phyloP scores from a whole-genome alignment of 2,797 vertebrate species.

The Typhlichthys subterraneus region DNA sequence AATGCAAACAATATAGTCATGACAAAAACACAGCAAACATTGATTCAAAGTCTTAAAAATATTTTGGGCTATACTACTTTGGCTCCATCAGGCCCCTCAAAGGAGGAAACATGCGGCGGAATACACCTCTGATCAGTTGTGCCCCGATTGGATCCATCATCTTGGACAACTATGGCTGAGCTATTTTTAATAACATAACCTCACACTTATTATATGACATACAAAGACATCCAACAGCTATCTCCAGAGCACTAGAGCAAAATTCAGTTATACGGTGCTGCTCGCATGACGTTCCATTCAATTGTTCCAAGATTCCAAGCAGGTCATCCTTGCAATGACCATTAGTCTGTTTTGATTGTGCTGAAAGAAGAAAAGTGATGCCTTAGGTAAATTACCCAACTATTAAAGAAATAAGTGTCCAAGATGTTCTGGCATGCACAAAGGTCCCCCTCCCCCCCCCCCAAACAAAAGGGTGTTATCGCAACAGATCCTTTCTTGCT shows the following conservation, averaged over 20 bases:
- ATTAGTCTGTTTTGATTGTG: conserved; percentile 33
- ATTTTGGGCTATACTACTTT: conserved; percentile 51
- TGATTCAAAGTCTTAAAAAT: conserved; percentile 27
- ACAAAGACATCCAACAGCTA: conserved; percentile 60
- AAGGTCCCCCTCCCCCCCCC: conserved; percentile 18
- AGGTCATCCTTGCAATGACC: conserved; percentile 21
- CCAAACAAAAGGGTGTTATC: conserved; percentile 35
- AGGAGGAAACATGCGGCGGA: conserved; percentile 41
- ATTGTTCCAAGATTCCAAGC: conserved; percentile 14
- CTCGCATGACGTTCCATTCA: conserved; percentile 31
- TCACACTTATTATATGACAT: conserved; percentile 55
- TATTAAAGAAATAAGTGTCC: conserved; percentile 38
- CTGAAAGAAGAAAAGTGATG: conserved; percentile 19
- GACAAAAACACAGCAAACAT: conserved; percentile 39
- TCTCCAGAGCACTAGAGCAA: conserved; percentile 55
- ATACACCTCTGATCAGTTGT: conserved; percentile 42
- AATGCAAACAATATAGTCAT: conserved; percentile 38
- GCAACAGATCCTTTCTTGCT: conserved; percentile 28
- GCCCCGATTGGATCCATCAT: conserved; percentile 28
- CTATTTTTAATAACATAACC: conserved; percentile 53
- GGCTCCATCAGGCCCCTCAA: conserved; percentile 47
- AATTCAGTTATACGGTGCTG: conserved; percentile 51
- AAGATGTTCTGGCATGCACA: conserved; percentile 64
- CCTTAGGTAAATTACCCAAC: conserved; percentile 40
- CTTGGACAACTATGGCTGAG: conserved; percentile 40